These are phyloP conservation scores for Blastobasis adustella DNA, from an alignment of 2,888 invertebrate genomes.

Conservation along the genomic window DNA sequence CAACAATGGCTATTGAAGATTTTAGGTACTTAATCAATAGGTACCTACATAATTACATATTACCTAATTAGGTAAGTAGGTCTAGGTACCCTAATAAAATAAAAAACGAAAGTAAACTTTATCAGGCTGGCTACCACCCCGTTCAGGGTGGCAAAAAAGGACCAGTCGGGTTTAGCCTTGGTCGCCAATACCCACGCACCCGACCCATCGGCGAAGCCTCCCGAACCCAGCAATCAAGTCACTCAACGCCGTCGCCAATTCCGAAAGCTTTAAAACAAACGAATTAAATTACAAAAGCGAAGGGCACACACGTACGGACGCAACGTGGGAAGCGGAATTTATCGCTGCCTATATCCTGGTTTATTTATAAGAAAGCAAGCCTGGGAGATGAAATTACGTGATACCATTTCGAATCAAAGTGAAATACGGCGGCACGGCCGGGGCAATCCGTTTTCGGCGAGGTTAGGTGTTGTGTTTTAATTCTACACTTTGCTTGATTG, in stretches of 20 bases:
- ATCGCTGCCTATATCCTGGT: conserved; percentile 69
- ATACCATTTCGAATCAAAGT: conserved; percentile 71
- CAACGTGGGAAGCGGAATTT: conserved; percentile 62
- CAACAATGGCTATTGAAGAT: no score
- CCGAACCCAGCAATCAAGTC: background rate
- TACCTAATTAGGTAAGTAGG: no score
- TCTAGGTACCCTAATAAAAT: no score
- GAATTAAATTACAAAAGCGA: conserved; percentile 58
- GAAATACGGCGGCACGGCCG: conserved; percentile 38
- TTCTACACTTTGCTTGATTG: conserved; percentile 17
- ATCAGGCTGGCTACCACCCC: no score
- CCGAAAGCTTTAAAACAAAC: conserved; percentile 49
- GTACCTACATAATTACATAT: no score
- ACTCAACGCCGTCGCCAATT: conserved; percentile 35
- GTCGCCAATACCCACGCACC: no score
- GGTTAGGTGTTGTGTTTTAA: conserved; percentile 20
- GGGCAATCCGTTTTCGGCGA: conserved; percentile 26
- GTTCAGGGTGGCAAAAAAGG: no score
- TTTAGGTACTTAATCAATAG: no score
- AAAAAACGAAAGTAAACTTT: no score
- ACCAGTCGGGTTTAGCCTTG: no score
- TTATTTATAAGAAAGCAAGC: conserved; percentile 71
- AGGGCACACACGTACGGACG: conserved; percentile 50
- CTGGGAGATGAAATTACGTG: conserved; percentile 73
- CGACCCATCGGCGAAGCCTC: no score